Evolutionary conservation across 2,888 invertebrate species (phyloP).

Genomic region (Shargacucullia verbasci): DNA sequence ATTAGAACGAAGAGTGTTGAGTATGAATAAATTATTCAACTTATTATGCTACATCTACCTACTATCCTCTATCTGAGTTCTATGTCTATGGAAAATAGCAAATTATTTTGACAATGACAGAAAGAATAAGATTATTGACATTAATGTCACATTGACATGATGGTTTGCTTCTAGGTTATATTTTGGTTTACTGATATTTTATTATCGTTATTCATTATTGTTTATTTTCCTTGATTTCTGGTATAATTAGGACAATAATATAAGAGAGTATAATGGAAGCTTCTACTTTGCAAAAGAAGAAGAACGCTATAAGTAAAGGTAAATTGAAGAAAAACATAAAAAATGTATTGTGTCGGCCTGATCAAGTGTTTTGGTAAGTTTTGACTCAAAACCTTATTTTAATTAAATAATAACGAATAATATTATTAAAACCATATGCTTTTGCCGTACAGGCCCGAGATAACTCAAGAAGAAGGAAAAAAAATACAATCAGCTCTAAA

Average conservation of each 20-base stretch:
- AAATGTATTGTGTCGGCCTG: slow-evolving; percentile 82
- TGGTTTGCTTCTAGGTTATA: slow-evolving; percentile 21
- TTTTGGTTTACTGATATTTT: background rate
- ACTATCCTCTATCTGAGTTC: too few relatives aligned
- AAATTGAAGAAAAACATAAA: slow-evolving; percentile 83
- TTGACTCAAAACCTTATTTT: background rate
- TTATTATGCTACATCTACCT: too few relatives aligned
- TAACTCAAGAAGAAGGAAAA: slow-evolving; percentile 65
- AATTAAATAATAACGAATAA: too few relatives aligned
- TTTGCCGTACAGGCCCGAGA: slow-evolving; percentile 69
- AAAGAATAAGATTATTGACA: too few relatives aligned
- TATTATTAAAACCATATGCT: too few relatives aligned
- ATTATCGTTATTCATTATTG: too few relatives aligned
- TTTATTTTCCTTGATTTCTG: background rate
- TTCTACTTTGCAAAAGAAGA: slow-evolving; percentile 72
- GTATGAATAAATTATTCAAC: too few relatives aligned
- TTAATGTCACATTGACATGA: too few relatives aligned
- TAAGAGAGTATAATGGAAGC: slow-evolving; percentile 66
- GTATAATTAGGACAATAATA: background rate
- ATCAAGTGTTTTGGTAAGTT: slow-evolving; percentile 76
- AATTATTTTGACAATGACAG: too few relatives aligned
- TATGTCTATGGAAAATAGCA: too few relatives aligned
- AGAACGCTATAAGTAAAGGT: slow-evolving; percentile 73
- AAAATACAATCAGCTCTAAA: slow-evolving; percentile 61
- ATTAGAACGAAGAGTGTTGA: too few relatives aligned